Evolutionary conservation across 37 sponge, comb jelly and placozoan genomes (phyloP), one percentile per base, ranked within the genome.

Genomic region (Eunapius fragilis): DNA sequence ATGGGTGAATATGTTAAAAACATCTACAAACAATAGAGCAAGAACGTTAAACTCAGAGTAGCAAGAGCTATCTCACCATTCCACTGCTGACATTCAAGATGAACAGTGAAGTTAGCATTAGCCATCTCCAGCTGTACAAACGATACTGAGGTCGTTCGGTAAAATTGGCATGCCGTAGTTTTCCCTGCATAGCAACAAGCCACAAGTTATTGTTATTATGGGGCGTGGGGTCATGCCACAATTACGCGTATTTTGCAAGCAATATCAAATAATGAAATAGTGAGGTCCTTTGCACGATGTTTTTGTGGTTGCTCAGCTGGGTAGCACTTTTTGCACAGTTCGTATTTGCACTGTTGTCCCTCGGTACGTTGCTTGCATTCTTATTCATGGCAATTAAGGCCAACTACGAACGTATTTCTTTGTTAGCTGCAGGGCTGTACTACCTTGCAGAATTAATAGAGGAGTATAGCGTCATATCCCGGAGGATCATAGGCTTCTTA

Each of bases 371-470:
- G 73, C 25, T 47, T 28, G 10, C 30, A 12, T 68, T 30, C 14
- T 58, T 0, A 41, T 17, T 25, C 82, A 26, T 31, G 7, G 49
- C 1, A 72, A 2, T 32, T 9, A 72, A 5, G 1, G 12, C 31
- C 0, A 22, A 72, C 25, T 5, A 22, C 73, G 28, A 31, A 25
- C 73, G 71, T 74, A 0, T 23, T 33, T 6, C n/a, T 30, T 75
- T 24, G 38, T 3, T 88, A 96, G 97, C 97, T 70, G 78, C 97
- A 11, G 97, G 97, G 0, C 82, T 96, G 67, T 94, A 96, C 79
- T 94, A 96, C 73, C 81, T 96, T 0, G 95, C 95, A 9, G 97
- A 96, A 74, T 37, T 94, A 31, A 87, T 96, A 24, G 97, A 96
- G 36, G 97, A 96, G 67, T 96, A 96, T 73, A 85, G 91, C 37